A percentile compares a stretch with the other conserved stretches of the same genome.
Conservation (phyloP, 2,113 vertebrate genomes). For the Cynoglossus semilaevis region DNA sequence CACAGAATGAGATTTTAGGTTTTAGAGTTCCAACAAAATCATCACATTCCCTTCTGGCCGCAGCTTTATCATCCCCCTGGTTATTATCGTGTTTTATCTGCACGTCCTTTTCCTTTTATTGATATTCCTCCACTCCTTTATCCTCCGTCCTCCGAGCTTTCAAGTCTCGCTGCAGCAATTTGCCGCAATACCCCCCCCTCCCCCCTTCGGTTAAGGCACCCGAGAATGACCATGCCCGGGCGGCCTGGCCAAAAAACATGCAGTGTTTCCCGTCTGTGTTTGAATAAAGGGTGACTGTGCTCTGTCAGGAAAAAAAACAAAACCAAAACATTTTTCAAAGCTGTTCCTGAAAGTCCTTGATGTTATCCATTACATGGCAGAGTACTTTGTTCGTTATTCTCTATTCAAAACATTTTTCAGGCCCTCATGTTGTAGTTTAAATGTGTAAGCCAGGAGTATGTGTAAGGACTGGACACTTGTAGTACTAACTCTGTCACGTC, state of each 20-base stretch:
- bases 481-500: slow-evolving; percentile 10
- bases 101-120: slow-evolving; percentile 21
- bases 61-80: slow-evolving; percentile 19
- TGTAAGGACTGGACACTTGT: slow-evolving; percentile 10
- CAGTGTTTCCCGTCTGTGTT: slow-evolving; percentile 47
- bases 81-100: slow-evolving; percentile 50
- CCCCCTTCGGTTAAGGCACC: slow-evolving; percentile 36
- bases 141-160: slow-evolving; percentile 16
- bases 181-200: slow-evolving; percentile 20
- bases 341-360: slow-evolving; percentile 40
- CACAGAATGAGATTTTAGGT: slow-evolving; percentile 42
- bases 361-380: slow-evolving; percentile 10
- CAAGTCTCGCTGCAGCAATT: slow-evolving; percentile 6
- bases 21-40: slow-evolving; percentile 46
- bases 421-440: background rate
- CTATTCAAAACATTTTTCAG: slow-evolving; percentile 11
- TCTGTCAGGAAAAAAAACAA: slow-evolving; percentile 36
- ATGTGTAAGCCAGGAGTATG: slow-evolving; percentile 10
- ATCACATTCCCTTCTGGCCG: slow-evolving; percentile 36
- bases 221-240: slow-evolving; percentile 33
- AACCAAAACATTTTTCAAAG: slow-evolving; percentile 36
- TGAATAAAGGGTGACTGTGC: slow-evolving; percentile 46
- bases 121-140: slow-evolving; percentile 25
- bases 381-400: slow-evolving; percentile 5
- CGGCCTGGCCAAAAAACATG: slow-evolving; percentile 65